Base-by-base conservation (phyloP, 2,888 invertebrate genomes). In the Chaetogeoica ovagalla region DNA sequence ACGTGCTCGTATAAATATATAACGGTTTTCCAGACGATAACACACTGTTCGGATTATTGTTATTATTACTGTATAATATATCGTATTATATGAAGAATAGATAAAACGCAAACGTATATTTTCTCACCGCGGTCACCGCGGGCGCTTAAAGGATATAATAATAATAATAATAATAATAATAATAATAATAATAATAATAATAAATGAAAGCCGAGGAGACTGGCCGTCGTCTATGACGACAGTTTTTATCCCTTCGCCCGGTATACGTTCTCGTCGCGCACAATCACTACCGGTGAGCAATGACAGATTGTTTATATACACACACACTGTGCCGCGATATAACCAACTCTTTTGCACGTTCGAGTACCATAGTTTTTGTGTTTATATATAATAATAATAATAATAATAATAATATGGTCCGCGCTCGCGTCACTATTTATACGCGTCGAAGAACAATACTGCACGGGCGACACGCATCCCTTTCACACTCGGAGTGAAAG, bases 281-380 rank as follows among this genome's bases (percentile, higher is more conserved):
- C 30, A 30, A 30, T 52, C 69, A 48, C n/a, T 30, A n/a, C 17
- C 48, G 48, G 7, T 48, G 21, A 60, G 21, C 39, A 23, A 71
- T 79, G 71, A 79, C 79, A 79, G 79, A 79, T 79, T 79, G 79
- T 79, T 79, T 71, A 79, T 63, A 71, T n/a, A 52, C 59, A 17
- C 59, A 19, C 43, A 9, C 30, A 30, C 30, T 7, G 43, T 21
- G 60, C 60, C 6, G 59, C 60, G 7, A n/a, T 62, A 9, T 52
- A 57, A 30, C 30, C 30, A 30, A 43, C 11, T 59, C 66, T 66
- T 76, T 68, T 68, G 75, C 75, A n/a, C 75, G 23, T 48, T 79
- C 79, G 57, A 79, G 79, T 71, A 43, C 79, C 71, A 21, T 75
- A 11, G 39, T 75, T 66, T 76, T 75, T 66, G 57, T 23, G 43